Evolutionary conservation across 2,888 invertebrate species (phyloP).

Genomic region (Oxystoma pomonae): DNA sequence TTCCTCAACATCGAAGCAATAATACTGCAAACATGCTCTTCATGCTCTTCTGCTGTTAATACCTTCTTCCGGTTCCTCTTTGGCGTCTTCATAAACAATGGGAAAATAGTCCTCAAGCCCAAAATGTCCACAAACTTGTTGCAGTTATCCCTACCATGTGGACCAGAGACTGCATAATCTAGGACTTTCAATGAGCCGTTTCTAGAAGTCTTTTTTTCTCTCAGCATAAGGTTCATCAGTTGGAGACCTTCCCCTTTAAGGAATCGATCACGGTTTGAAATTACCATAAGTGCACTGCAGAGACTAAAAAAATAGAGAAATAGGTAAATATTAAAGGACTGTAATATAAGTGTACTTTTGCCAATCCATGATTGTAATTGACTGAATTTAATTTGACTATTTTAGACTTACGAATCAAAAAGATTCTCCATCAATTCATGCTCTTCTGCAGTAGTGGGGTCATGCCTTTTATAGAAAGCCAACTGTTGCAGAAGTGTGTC

Average conservation of each 20-base stretch:
- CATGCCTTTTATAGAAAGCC: constrained; percentile 92
- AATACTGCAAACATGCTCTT: constrained; percentile 92
- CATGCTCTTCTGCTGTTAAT: constrained; percentile 82
- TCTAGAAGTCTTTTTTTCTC: constrained; percentile 94
- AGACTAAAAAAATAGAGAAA: constrained; percentile 48
- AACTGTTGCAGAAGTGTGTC: constrained; percentile 93
- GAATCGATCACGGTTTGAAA: constrained; percentile 87
- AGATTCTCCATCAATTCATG: constrained; percentile 99
- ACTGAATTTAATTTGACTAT: too few species aligned
- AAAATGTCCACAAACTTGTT: constrained; percentile 94
- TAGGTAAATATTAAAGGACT: too few species aligned
- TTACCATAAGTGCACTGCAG: constrained; percentile 88
- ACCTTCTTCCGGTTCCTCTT: constrained; percentile 72
- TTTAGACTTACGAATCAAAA: constrained; percentile 70
- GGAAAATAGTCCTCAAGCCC: constrained; percentile 94
- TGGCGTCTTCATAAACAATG: constrained; percentile 98
- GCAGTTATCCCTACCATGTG: constrained; percentile 91
- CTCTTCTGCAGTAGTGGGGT: constrained; percentile 88
- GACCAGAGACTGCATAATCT: constrained; percentile 95
- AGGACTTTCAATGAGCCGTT: constrained; percentile 95
- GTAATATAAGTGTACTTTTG: too few species aligned
- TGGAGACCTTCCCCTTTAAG: constrained; percentile 96
- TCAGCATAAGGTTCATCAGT: constrained; percentile 98
- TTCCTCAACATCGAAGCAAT: constrained; percentile 91
- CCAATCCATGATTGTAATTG: too few species aligned